Conservation (phyloP, 2,797 vertebrate genomes). For the Myotis planiceps region DNA sequence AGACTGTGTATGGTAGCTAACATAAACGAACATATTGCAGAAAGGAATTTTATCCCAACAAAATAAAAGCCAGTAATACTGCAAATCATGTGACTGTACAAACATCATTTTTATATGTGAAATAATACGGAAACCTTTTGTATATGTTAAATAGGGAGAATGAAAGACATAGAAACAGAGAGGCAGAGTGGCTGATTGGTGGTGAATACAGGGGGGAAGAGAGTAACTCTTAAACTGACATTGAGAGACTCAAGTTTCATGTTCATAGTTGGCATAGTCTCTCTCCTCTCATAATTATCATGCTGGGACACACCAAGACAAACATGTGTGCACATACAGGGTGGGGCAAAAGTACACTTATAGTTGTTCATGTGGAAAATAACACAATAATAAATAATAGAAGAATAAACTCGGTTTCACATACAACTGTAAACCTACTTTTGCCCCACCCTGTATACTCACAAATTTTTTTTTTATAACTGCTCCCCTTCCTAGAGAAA, state of each 20-base stretch:
- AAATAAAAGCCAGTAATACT: not conserved
- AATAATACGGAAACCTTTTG: not conserved
- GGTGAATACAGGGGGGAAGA: not conserved
- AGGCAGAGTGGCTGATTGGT: not conserved
- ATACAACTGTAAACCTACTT: not conserved
- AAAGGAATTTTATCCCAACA: not conserved
- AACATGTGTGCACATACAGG: rapidly evolving
- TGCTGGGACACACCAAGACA: not conserved
- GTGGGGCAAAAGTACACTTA: not conserved
- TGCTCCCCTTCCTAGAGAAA: not conserved
- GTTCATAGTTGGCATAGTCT: not conserved
- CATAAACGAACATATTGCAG: not conserved
- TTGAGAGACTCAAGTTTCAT: not conserved
- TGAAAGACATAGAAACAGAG: not conserved
- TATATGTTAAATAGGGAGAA: not conserved
- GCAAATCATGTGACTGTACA: not conserved
- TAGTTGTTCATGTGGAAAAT: not conserved
- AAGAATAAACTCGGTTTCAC: not conserved
- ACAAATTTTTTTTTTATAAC: not conserved
- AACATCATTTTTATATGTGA: not conserved
- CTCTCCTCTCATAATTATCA: not conserved
- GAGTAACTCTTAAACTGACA: not conserved
- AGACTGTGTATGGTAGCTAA: not conserved
- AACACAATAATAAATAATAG: not conserved
- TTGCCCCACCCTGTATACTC: not conserved